These are phyloP conservation scores for Cydia pomonella DNA, from an alignment of 1,140 invertebrate species.

Conservation along the genomic window DNA sequence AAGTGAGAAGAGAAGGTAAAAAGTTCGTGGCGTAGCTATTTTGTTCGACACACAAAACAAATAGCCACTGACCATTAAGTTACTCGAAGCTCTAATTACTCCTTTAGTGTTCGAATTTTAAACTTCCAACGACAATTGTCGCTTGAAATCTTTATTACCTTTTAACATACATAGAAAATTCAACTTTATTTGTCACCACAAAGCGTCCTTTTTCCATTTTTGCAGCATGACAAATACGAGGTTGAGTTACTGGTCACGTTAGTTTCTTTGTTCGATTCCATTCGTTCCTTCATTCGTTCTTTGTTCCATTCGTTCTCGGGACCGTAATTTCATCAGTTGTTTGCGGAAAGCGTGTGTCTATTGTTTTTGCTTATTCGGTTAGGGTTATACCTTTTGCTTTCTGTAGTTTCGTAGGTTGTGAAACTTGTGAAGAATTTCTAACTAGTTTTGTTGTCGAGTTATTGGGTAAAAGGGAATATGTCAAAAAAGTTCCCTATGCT, in stretches of 20 bases:
- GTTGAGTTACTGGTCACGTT: conserved; percentile 4
- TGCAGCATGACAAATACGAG: neutral
- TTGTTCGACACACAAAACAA: neutral
- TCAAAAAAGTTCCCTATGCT: no score
- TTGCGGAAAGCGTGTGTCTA: conserved; percentile 24
- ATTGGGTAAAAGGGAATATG: neutral
- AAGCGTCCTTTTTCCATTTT: neutral
- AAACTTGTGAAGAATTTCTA: neutral
- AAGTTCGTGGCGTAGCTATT: neutral
- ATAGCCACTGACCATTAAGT: neutral
- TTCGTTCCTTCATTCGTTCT: conserved; percentile 21
- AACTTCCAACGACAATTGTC: conserved; percentile 8
- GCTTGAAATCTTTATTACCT: neutral
- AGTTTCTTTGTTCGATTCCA: conserved; percentile 10
- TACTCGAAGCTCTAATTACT: conserved; percentile 6
- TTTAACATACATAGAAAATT: neutral
- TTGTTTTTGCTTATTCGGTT: conserved; percentile 30
- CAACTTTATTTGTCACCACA: neutral
- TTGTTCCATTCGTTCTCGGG: conserved; percentile 22
- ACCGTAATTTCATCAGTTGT: conserved; percentile 33
- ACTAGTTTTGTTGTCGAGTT: conserved; percentile 2
- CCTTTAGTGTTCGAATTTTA: conserved; percentile 8
- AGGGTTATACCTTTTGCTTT: conserved; percentile 23
- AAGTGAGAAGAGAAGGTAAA: neutral
- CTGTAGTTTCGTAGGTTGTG: neutral